Percentiles rank a stretch among this genome's conserved stretches.
Conservation (phyloP, 2,797 vertebrate species). For the Intellagama lesueurii region DNA sequence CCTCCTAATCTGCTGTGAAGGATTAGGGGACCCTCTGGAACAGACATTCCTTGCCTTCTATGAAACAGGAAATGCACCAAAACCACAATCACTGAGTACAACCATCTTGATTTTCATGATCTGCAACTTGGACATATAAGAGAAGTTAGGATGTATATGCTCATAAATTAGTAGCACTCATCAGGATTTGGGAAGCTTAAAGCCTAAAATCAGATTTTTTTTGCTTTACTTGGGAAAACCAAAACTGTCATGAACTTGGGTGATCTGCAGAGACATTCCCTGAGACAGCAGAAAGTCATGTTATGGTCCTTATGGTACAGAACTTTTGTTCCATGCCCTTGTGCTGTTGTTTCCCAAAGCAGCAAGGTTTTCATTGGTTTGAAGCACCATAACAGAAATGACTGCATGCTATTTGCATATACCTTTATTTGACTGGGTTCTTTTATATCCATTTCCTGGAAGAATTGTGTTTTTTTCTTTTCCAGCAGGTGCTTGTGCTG, state of each 20-base stretch:
- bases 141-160: no score
- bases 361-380: background rate
- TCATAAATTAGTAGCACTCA: no score
- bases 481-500: background rate
- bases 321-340: background rate
- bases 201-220: no score
- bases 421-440: slow-evolving; percentile 22
- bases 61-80: no score
- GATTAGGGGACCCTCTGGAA: no score
- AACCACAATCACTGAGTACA: no score
- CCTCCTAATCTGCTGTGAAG: no score
- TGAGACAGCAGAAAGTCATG: background rate
- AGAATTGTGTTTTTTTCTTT: background rate
- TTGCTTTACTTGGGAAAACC: background rate
- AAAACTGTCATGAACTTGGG: background rate
- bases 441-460: slow-evolving; percentile 44
- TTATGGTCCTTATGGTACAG: background rate
- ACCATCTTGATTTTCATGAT: no score
- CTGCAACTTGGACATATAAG: no score
- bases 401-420: slow-evolving; percentile 61
- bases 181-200: background rate
- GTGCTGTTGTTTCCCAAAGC: no score
- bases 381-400: slow-evolving; percentile 16
- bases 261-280: background rate
- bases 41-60: no score